A percentile compares a stretch with the other conserved stretches of the same genome.
Evolutionary conservation across 2,113 vertebrate species (phyloP).

Genomic region (Xiphophorus hellerii): DNA sequence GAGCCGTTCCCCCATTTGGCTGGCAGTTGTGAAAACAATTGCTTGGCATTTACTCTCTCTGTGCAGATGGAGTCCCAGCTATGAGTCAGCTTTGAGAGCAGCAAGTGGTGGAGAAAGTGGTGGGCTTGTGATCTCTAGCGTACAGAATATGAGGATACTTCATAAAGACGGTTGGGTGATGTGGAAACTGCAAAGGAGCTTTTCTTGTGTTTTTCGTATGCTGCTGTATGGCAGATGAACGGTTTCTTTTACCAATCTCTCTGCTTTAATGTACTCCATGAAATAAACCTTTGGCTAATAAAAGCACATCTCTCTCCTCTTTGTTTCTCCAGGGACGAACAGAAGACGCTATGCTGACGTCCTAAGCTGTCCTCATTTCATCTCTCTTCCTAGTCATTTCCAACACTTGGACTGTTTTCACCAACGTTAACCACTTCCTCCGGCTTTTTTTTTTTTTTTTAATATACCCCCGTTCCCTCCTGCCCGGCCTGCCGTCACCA

Average conservation of each 20-base stretch:
- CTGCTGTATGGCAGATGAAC: constrained; percentile 11
- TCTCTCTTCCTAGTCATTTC: constrained; percentile 44
- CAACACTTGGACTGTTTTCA: constrained; percentile 34
- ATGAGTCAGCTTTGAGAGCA: constrained; percentile 78
- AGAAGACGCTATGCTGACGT: constrained; percentile 63
- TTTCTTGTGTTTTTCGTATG: constrained; percentile 5
- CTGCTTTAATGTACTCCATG: background rate
- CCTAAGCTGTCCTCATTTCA: constrained; percentile 65
- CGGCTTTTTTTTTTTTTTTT: constrained; percentile 26
- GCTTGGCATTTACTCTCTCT: constrained; percentile 75
- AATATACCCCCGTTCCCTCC: constrained; percentile 33
- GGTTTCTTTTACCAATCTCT: background rate
- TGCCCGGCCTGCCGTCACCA: constrained; percentile 75
- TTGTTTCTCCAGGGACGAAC: constrained; percentile 53
- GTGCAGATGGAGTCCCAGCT: constrained; percentile 75
- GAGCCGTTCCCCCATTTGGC: constrained; percentile 82
- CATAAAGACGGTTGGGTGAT: constrained; percentile 38
- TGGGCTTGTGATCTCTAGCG: constrained; percentile 61
- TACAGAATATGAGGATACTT: constrained; percentile 51
- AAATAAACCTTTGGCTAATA: constrained; percentile 29
- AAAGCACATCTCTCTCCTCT: constrained; percentile 20
- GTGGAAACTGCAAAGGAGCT: constrained; percentile 20
- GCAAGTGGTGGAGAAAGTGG: constrained; percentile 73
- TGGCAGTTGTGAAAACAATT: constrained; percentile 85
- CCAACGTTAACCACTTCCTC: constrained; percentile 41